Base-by-base conservation (phyloP, 1,140 invertebrate genomes). In the Doryteuthis pealeii region DNA sequence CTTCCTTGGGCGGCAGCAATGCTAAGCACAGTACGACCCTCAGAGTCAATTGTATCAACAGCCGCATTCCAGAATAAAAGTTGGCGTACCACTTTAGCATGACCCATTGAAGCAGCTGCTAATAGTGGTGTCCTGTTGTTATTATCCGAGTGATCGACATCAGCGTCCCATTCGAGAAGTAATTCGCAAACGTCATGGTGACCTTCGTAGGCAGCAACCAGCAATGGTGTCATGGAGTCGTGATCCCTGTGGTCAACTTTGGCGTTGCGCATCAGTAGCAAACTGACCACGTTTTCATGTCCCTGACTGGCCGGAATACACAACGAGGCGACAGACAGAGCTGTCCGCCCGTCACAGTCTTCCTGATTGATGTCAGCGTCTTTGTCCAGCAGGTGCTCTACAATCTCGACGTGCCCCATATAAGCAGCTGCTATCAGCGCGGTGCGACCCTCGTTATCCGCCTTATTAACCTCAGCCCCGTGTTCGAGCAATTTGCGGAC, bases 161-260 rank as follows among this genome's bases (percentile, higher is more conserved):
- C 94, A 0, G 94, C 94, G 77, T 94, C 94, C 80, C 92, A 93
- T 87, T 96, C 94, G 74, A 96, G 85, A 10, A 96, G 87, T 32
- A 96, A 82, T 82, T 96, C 94, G 81, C 94, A 95, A 1, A 96
- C 93, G 81, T 95, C 93, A 75, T 90, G 76, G 71, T 87, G 86
- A 73, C 87, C 87, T 75, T 88, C 86, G 74, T 84, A 86, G 15
- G 94, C 93, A 33, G 95, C 95, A 62, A 96, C 90, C 88, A 96
- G 91, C n/a, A 98, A 90, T 0, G 96, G 94, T 6, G 96, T 97
- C 88, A 96, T 96, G 6, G 96, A 96, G 88, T 98, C 96, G 82
- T 97, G 94, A 32, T 96, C 95, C 70, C 93, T 91, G 83, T 96
- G 94, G 88, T 98, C 94, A 6, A 96, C 93, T 66, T 85, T 85